These are phyloP conservation scores for Sciurus carolinensis DNA, from an alignment of 2,797 vertebrate species.

Conservation along the genomic window DNA sequence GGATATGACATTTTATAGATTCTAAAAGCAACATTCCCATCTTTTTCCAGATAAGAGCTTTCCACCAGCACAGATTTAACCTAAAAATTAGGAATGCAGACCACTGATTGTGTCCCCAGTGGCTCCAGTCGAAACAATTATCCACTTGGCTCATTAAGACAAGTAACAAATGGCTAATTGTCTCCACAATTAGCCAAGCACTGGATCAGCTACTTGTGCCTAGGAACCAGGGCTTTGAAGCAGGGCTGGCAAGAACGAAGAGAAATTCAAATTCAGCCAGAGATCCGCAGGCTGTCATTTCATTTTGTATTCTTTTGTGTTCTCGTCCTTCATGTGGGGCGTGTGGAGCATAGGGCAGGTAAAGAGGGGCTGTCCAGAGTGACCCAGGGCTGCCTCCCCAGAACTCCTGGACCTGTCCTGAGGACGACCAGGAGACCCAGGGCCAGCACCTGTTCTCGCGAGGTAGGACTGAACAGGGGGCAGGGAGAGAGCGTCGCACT, in stretches of 20 bases:
- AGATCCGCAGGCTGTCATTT: neutral
- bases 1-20: neutral
- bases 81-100: conserved; percentile 12
- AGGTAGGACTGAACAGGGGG: too few species aligned
- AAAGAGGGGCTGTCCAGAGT: neutral
- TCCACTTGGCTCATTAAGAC: conserved; percentile 67
- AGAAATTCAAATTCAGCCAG: conserved; percentile 22
- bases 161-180: conserved; percentile 69
- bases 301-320: neutral
- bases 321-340: neutral
- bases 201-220: neutral
- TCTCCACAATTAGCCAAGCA: conserved; percentile 18
- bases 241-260: neutral
- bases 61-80: neutral
- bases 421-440: neutral
- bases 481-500: neutral
- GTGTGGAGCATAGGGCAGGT: accelerated
- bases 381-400: neutral
- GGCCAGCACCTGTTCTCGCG: neutral
- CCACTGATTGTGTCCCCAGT: neutral
- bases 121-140: conserved; percentile 72
- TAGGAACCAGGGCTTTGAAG: neutral
- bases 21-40: neutral
- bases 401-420: neutral
- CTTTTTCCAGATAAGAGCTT: neutral